These are phyloP conservation scores for Drosophila lacteicornis DNA, from an alignment of 1,140 invertebrate species.

Conservation along the genomic window DNA sequence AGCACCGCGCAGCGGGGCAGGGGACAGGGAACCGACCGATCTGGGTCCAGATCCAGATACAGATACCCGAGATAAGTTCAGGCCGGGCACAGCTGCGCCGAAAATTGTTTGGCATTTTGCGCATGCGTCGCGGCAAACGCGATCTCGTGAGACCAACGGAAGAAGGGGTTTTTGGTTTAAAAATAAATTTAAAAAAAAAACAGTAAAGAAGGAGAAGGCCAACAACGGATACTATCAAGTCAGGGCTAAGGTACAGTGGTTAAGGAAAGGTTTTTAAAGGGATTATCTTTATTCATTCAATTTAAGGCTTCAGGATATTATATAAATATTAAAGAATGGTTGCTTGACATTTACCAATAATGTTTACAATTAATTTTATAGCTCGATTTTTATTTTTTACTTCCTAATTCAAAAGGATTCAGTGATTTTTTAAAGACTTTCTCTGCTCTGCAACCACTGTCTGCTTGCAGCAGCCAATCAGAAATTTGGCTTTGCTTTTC, in stretches of 20 bases:
- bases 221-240: constrained; percentile 16
- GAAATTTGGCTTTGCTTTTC: constrained; percentile 54
- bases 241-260: constrained; percentile 43
- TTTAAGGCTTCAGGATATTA: too few relatives aligned
- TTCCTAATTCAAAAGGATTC: neutral
- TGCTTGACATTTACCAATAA: too few relatives aligned
- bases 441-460: constrained; percentile 11
- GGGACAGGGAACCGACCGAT: neutral
- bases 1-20: constrained; percentile 54
- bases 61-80: constrained; percentile 78
- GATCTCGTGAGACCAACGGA: constrained; percentile 32
- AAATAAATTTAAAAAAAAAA: neutral
- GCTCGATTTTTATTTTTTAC: too few relatives aligned
- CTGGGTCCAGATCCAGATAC: constrained; percentile 48
- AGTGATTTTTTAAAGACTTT: neutral
- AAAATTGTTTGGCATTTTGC: constrained; percentile 79
- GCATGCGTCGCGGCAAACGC: constrained; percentile 69
- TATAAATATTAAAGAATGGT: too few relatives aligned
- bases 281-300: neutral
- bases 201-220: constrained; percentile 3
- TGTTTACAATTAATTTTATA: too few relatives aligned
- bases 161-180: constrained; percentile 1
- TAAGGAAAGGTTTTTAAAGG: neutral
- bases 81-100: constrained; percentile 73
- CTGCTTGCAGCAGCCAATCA: constrained; percentile 35